These are phyloP conservation scores for Dryoscopus gambensis DNA, from an alignment of 2,113 vertebrate species.

Conservation along the genomic window DNA sequence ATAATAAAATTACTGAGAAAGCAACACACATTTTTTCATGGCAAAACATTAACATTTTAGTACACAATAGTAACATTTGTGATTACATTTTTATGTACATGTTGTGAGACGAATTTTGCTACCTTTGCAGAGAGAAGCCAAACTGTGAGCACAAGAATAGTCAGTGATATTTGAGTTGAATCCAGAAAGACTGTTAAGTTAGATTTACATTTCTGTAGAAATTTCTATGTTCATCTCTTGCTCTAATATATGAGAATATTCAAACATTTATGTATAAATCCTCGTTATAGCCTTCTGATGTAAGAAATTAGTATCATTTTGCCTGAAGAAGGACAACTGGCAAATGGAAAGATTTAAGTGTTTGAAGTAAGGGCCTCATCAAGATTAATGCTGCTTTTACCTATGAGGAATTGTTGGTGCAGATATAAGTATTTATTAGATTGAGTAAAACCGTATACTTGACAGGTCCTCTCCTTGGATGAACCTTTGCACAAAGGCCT, in stretches of 20 bases:
- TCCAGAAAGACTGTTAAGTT: neutral
- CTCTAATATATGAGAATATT: neutral
- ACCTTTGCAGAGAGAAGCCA: neutral
- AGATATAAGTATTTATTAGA: neutral
- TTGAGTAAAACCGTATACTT: neutral
- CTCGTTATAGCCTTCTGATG: neutral
- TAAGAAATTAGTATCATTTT: neutral
- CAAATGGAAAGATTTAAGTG: neutral
- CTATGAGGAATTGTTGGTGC: neutral
- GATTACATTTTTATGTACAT: neutral
- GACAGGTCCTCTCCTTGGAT: neutral
- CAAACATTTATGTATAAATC: neutral
- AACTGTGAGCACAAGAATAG: neutral
- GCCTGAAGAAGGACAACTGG: neutral
- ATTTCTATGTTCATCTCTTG: rapidly evolving
- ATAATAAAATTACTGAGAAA: neutral
- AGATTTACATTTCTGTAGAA: neutral
- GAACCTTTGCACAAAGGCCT: neutral
- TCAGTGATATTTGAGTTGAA: neutral
- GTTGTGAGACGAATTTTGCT: neutral
- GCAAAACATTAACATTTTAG: neutral
- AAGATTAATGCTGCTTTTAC: neutral
- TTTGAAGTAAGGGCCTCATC: neutral
- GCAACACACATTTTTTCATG: neutral
- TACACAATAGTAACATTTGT: neutral